Percentiles rank a stretch among this genome's conserved stretches.
phyloP scores from a whole-genome alignment of 2,797 vertebrate genomes.

The Spinus olivaceus region DNA sequence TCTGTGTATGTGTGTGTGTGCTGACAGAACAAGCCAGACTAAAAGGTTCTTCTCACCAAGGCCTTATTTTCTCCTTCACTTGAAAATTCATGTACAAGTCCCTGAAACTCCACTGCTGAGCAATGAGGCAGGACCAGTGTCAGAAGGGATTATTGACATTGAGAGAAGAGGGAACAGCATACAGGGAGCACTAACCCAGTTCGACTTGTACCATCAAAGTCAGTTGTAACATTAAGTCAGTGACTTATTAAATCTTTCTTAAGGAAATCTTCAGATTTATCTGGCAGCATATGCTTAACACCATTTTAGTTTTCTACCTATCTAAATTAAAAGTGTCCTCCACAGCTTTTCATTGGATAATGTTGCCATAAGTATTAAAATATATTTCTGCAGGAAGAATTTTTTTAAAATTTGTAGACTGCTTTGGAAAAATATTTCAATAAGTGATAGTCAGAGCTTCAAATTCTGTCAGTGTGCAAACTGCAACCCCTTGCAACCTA shows the following conservation, averaged over 20 bases:
- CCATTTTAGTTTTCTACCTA: not conserved
- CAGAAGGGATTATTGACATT: not conserved
- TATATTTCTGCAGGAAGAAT: not conserved
- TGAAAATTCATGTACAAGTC: not conserved
- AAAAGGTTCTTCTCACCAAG: not conserved
- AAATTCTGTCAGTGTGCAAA: not conserved
- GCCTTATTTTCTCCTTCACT: not conserved
- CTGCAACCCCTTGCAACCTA: not conserved
- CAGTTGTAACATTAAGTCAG: not conserved
- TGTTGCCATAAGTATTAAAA: not conserved
- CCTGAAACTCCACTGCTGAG: not conserved
- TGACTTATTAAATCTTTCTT: not conserved
- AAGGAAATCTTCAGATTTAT: not conserved
- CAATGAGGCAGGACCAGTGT: not conserved
- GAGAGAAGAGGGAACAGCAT: not conserved
- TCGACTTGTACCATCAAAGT: not conserved
- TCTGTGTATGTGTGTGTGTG: accelerated
- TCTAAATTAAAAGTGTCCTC: not conserved
- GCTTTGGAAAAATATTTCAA: not conserved
- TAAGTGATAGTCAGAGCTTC: not conserved
- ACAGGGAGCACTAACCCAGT: not conserved
- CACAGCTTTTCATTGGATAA: not conserved
- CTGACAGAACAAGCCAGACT: not conserved
- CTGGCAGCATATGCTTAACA: not conserved
- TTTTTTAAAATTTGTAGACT: not conserved